A percentile compares a stretch with the other conserved stretches of the same genome.
These are phyloP conservation scores for Euplexia lucipara DNA, from an alignment of 2,888 invertebrate genomes.

Conservation along the genomic window DNA sequence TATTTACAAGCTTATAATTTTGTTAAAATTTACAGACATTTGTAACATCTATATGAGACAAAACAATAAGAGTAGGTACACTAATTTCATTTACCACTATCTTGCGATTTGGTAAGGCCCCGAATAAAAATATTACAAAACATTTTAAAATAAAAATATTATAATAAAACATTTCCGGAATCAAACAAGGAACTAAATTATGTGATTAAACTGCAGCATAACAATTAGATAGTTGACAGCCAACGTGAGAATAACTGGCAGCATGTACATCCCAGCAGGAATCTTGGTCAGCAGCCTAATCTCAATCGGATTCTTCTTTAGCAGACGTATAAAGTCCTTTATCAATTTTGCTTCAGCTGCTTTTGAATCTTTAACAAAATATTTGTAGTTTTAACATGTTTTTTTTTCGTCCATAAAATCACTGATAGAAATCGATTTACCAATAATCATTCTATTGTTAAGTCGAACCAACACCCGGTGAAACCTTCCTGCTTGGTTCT, in stretches of 20 bases:
- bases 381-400: neutral
- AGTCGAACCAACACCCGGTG: constrained; percentile 8
- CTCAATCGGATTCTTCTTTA: constrained; percentile 2
- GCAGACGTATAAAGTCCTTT: constrained; percentile 14
- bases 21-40: neutral
- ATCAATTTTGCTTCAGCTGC: constrained; percentile 4
- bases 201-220: constrained; percentile 21
- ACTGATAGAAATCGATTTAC: neutral
- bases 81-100: no score
- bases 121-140: no score
- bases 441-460: constrained; percentile 19
- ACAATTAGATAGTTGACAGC: constrained; percentile 21
- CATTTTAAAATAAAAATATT: neutral
- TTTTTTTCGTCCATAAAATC: neutral
- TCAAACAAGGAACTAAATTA: constrained; percentile 1
- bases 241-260: constrained; percentile 4
- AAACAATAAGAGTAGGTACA: no score
- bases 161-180: neutral
- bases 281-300: constrained; percentile 3
- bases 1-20: neutral
- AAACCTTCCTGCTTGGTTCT: constrained; percentile 21
- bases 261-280: constrained; percentile 12
- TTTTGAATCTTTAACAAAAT: constrained; percentile 4
- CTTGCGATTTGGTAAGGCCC: no score
- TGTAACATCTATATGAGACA: neutral